Percentiles rank a stretch among this genome's conserved stretches.
phyloP scores from a whole-genome alignment of 2,113 vertebrate genomes.

The Vireo altiloquus region DNA sequence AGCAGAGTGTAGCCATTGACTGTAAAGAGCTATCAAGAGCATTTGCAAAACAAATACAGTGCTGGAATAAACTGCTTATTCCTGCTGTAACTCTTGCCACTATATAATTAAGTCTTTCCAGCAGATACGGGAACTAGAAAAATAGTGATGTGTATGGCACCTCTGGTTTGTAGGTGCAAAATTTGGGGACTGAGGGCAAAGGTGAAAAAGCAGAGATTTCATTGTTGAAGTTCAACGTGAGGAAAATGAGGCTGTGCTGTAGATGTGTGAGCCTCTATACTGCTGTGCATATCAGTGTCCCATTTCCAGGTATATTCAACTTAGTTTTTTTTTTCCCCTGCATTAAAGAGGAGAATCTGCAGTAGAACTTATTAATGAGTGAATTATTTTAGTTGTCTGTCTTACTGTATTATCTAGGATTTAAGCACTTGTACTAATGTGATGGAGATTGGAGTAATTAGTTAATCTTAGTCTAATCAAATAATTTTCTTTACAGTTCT shows the following conservation, averaged over 20 bases:
- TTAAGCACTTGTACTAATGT: not conserved
- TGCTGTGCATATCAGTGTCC: not conserved
- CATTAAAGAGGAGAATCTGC: not conserved
- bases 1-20: slow-evolving; percentile 33
- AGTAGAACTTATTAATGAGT: not conserved
- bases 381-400: not conserved
- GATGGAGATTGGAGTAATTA: not conserved
- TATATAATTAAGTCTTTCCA: slow-evolving; percentile 13
- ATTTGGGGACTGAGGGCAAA: not conserved
- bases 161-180: not conserved
- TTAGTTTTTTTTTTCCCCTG: not conserved
- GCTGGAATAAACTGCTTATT: slow-evolving; percentile 16
- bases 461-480: not conserved
- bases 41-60: slow-evolving; percentile 27
- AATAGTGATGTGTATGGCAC: not conserved
- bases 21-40: not conserved
- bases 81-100: not conserved
- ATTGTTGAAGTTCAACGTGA: not conserved
- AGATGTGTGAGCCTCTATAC: not conserved
- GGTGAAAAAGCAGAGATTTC: not conserved
- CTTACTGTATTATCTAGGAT: not conserved
- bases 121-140: not conserved
- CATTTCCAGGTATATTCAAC: not conserved
- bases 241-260: not conserved
- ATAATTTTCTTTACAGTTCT: not conserved